Evolutionary conservation across 2,888 invertebrate genomes (phyloP), one percentile per base, ranked within the genome.

Genomic region (Amblyteles armatorius): DNA sequence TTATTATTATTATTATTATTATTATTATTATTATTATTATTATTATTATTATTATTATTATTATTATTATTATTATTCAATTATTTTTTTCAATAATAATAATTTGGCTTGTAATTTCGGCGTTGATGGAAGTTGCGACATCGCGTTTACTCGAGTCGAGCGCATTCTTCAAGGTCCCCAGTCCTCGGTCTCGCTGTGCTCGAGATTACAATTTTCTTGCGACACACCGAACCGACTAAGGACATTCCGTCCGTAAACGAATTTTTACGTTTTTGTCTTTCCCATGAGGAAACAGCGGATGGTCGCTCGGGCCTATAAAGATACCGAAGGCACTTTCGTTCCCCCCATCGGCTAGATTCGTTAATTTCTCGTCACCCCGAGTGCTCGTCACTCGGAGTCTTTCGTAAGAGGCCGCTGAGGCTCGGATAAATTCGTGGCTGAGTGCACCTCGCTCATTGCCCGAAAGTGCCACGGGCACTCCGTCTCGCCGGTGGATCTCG

Each of bases 261-360:
- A 16, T 55, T 60, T 68, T 79, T 22, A 40, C 9, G 40, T 2
- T 40, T 5, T 68, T 60, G 60, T 67, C 36, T 19, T 6, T 26
- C 16, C 26, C 40, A 33, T 44, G 65, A 73, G 50, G 19, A n/a
- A 63, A 82, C 26, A 48, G 5, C 55, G 13, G 69, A 74, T 16
- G 57, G 44, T 16, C 44, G 44, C 19, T 67, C 67, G 13, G 22
- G 67, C 78, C 16, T 40, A 73, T 79, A 74, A 79, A 83, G 79
- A 83, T 73, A 83, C 65, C 50, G 50, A 40, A 76, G 76, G 26
- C 79, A 77, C 76, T 85, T 48, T 74, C 67, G 71, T 63, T 73
- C 57, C 19, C 63, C 40, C 52, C 29, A 3, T 16, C n/a, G 48
- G 40, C 36, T 74, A 40, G 40, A 44, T 69, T 71, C 78, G 71